Evolutionary conservation across 2,113 vertebrate genomes (phyloP), one percentile per base, ranked within the genome.

Genomic region (Crotalus viridis): DNA sequence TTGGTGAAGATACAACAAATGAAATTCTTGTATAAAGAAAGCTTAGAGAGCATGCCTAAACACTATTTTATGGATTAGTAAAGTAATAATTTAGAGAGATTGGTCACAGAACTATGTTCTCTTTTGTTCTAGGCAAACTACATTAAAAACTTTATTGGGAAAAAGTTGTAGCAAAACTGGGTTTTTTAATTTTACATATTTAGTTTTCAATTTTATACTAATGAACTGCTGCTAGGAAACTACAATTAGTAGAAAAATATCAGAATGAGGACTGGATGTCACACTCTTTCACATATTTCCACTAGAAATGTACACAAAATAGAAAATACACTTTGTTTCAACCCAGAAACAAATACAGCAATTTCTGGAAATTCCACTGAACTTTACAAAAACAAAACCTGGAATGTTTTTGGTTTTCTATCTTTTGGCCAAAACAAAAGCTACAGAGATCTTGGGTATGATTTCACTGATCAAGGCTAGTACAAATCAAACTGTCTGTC

Each of bases 21-120:
- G 10, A 39, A 55, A 24, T 88, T 95, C 89, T 92, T 74, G 92
- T 28, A 95, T 39, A 56, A 94, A 93, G 48, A 1, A 89, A 55
- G 85, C 15, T 54, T n/a, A n/a, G 13, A 87, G 54, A 87, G 13
- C 28, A 43, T 39, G 17, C 7, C 19, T 21, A 8, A 81, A 81
- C 3, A 9, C 74, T 81, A 9, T 19, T 39, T 81, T 81, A 81
- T 1, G 17, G 74, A 43, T 81, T 81, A 43, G 33, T 81, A 81
- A 81, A 81, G 33, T 19, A 81, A 81, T 39, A 39, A 81, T 81
- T 81, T 81, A 81, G 33, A 43, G 33, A 74, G 15, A 19, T 3
- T 81, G 33, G 33, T 81, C 15, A 39, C 1, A 39, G 33, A 19
- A 81, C 2, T 39, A 21, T 39, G 3, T 9, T 81, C 17, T 81